Evolutionary conservation across 2,113 vertebrate genomes (phyloP).

Genomic region (Corapipo altera): DNA sequence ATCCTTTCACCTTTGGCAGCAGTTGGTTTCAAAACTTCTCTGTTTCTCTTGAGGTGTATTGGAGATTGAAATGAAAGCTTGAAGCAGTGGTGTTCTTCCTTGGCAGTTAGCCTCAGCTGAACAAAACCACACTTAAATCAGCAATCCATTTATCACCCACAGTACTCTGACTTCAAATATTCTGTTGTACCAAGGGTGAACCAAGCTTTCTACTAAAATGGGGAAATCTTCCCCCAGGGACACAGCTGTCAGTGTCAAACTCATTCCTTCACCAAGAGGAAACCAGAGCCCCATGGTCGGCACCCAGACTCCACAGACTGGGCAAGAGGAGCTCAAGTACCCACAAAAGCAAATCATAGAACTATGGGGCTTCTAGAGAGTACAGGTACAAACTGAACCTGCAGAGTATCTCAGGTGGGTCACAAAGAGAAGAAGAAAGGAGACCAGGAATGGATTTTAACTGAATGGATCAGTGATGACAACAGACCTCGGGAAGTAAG

Average conservation of each 20-base stretch:
- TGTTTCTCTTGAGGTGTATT: background rate
- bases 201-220: background rate
- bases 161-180: background rate
- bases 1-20: background rate
- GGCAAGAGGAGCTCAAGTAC: background rate
- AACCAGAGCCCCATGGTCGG: background rate
- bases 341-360: background rate
- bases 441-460: background rate
- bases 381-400: background rate
- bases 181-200: background rate
- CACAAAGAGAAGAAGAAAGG: background rate
- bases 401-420: background rate
- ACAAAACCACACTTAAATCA: background rate
- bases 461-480: background rate
- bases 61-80: background rate
- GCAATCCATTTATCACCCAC: background rate
- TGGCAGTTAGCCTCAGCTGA: background rate
- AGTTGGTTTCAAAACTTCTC: background rate
- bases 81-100: background rate
- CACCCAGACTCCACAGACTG: background rate
- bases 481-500: background rate
- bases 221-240: background rate
- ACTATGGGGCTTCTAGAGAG: background rate
- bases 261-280: background rate
- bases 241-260: background rate